Evolutionary conservation across 2,797 vertebrate species (phyloP), one percentile per base, ranked within the genome.

Genomic region (Pogoniulus pusillus): DNA sequence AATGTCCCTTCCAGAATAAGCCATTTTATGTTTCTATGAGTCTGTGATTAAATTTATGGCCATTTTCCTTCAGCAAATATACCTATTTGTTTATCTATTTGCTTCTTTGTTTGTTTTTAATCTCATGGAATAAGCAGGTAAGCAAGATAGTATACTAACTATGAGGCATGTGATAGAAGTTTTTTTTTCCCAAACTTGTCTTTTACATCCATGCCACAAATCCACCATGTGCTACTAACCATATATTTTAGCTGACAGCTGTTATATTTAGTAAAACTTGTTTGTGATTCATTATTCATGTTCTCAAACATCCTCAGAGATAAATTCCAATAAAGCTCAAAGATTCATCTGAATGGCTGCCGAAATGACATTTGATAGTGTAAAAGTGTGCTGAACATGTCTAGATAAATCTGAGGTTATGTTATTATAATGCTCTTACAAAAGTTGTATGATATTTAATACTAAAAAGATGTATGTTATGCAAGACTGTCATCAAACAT

Each of bases 251-350:
- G 19, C 32, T 75, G 73, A 71, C 51, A 87, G 68, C 30, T 87
- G 41, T 62, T 93, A 60, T 39, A 78, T 81, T 91, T 90, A 83
- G 64, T 70, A 89, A 93, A 95, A 87, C 26, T 76, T 91, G 37
- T 26, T 90, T 85, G 43, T 78, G 70, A 84, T 87, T 93, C 47
- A 68, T 92, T 81, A 82, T 90, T 80, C 68, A 73, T 73, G 24
- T 82, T 86, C 65, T 82, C 85, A 87, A 92, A 83, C 41, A 85
- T 16, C 62, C 34, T 91, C 20, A 76, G 32, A 87, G 58, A 74
- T 64, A 91, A 95, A 95, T 78, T 89, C 53, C 72, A 93, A 41
- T 39, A 60, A 92, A 91, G 27, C 27, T 84, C 72, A 89, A 92
- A 86, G 77, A 78, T 64, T 87, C 27, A 85, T 90, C 57, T 73